Conservation (phyloP, 2,888 invertebrate genomes). For the Coremacera marginata region DNA sequence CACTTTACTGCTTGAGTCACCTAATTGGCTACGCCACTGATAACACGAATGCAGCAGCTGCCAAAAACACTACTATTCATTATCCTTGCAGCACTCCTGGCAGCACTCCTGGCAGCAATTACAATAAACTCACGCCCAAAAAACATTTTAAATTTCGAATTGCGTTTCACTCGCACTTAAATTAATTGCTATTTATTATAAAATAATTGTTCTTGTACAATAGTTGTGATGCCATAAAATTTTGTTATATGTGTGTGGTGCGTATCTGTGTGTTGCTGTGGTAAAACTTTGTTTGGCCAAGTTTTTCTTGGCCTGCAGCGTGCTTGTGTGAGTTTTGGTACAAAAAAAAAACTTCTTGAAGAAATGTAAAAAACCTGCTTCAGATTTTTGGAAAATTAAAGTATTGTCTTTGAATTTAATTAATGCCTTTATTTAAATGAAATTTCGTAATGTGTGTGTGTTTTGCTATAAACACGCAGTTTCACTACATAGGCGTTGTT, state of each 20-base stretch:
- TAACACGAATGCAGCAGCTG: too few species aligned
- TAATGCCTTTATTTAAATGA: too few species aligned
- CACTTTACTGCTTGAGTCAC: too few species aligned
- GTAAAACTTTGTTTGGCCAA: not conserved
- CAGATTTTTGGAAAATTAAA: too few species aligned
- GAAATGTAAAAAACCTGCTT: too few species aligned
- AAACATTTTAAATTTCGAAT: not conserved
- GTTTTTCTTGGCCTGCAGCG: not conserved
- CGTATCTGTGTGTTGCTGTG: not conserved
- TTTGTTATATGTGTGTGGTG: not conserved
- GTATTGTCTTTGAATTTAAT: too few species aligned
- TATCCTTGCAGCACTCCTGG: not conserved
- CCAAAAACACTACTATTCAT: not conserved
- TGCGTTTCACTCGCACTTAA: not conserved
- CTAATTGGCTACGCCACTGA: too few species aligned
- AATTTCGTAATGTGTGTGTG: too few species aligned
- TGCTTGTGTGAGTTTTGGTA: too few species aligned
- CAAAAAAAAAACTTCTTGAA: too few species aligned
- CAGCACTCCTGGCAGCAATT: not conserved
- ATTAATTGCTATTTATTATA: constrained; percentile 7
- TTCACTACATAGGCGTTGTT: too few species aligned
- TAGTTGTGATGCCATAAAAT: not conserved
- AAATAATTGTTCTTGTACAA: not conserved
- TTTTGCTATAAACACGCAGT: too few species aligned
- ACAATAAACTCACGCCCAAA: constrained; percentile 7